Evolutionary conservation across 2,113 vertebrate species (phyloP), one percentile per base, ranked within the genome.

Genomic region (Grammomys surdaster): DNA sequence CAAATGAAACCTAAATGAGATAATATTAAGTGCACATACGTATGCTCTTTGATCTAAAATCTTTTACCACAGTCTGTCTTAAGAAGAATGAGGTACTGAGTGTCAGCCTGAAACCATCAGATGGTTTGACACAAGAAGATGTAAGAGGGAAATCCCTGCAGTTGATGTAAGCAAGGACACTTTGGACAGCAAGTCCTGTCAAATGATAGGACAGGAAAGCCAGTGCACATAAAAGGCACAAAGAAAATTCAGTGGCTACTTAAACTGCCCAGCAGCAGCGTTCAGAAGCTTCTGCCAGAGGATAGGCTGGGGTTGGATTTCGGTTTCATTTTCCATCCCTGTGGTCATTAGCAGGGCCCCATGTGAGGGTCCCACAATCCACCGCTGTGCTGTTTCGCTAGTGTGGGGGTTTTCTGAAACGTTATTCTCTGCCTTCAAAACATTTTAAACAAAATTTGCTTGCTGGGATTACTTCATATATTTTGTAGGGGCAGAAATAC

Each of bases 1-100:
- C 20, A 56, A 92, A 94, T 86, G 54, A 90, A 95, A 77, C 56
- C 63, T 43, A 96, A 92, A 94, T 60, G 36, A 46, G 48, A 84
- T 75, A 89, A 69, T 76, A 56, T 73, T 93, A 81, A 43, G 63
- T 91, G 89, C 17, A 78, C n/a, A 63, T 20, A n/a, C 0, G 60
- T 60, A 46, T 48, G 82, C 4, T 82, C 7, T 96, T 80, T 91
- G 26, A 84, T 31, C n/a, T 94, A 84, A 96, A 96, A 89, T 82
- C 24, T 70, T 92, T 81, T 24, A 36, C 70, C 87, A 46, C 22
- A 86, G 5, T 89, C 19, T 72, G 54, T 72, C 72, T 84, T 10
- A 90, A 96, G 87, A 85, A 90, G 81, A 88, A 88, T 82, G 43
- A 95, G 90, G 60, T 63, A 36, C n/a, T 84, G 3, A 2, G 87